Evolutionary conservation across 2,888 invertebrate genomes (phyloP), one percentile per base, ranked within the genome.

Genomic region (Hofmannophila pseudospretella): DNA sequence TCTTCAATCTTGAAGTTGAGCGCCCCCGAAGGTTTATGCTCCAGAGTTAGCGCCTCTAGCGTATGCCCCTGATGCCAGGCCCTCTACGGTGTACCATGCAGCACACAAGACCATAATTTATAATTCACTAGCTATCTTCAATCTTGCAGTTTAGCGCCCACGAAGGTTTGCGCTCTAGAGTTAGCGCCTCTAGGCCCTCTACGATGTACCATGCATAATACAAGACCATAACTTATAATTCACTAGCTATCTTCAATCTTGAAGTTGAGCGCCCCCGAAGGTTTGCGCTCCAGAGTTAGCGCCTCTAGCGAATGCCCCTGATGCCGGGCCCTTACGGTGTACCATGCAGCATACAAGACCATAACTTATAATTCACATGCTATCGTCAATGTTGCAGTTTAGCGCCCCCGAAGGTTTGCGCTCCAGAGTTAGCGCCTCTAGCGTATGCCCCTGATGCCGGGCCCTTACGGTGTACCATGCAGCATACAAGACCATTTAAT

Each of bases 311-410:
- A 72, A 67, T 7, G 23, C 7, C 7, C 23, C 7, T 7, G 23
- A n/a, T 2, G 3, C n/a, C 8, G 7, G n/a, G n/a, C n/a, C n/a
- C n/a, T n/a, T n/a, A n/a, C n/a, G n/a, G n/a, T n/a, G n/a, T n/a
- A n/a, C 4, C 7, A 8, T 23, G 25, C 2, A 2, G 36, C 49
- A 67, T 61, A 56, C 63, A 67, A 72, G 75, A 68, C 63, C 73
- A 65, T 31, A n/a, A n/a, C n/a, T n/a, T 68, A 29, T 72, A 75
- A 74, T 68, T 74, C 67, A 67, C 58, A 54, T 55, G 62, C 69
- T 81, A 82, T 82, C 81, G 81, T 81, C 81, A 77, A 82, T 82
- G 81, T 81, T 68, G 62, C 23, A n/a, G n/a, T n/a, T n/a, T n/a
- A n/a, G n/a, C n/a, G n/a, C n/a, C n/a, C n/a, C n/a, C n/a, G n/a